These are phyloP conservation scores for Oplegnathus fasciatus DNA, from an alignment of 2,113 vertebrate genomes.

Conservation along the genomic window DNA sequence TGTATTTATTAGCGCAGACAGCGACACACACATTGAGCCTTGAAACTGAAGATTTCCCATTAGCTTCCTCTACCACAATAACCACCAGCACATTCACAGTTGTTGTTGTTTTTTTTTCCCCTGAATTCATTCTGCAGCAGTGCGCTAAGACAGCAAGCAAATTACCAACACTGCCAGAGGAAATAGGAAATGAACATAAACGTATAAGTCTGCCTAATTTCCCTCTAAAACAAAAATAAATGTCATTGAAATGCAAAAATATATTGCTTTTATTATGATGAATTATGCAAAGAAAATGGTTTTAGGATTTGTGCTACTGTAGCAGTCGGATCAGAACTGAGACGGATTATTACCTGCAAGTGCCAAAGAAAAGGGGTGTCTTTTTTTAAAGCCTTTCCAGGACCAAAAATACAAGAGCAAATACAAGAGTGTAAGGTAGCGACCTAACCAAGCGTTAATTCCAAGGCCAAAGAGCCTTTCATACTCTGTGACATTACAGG, in stretches of 20 bases:
- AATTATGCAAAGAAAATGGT: conserved; percentile 9
- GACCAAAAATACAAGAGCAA: background rate
- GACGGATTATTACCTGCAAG: conserved; percentile 5
- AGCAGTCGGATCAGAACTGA: background rate
- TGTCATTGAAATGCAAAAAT: conserved; percentile 1
- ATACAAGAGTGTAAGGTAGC: background rate
- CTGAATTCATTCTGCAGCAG: conserved; percentile 21
- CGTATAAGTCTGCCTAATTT: conserved; percentile 36
- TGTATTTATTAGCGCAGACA: conserved; percentile 10
- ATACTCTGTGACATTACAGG: background rate
- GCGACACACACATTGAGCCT: conserved; percentile 9
- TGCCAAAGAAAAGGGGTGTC: background rate
- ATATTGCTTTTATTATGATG: conserved; percentile 25
- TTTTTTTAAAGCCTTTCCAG: background rate
- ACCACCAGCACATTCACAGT: conserved; percentile 28
- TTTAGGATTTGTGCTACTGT: background rate
- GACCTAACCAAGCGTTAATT: background rate
- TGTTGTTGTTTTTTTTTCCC: background rate
- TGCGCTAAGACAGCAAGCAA: conserved; percentile 21
- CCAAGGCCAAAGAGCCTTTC: background rate
- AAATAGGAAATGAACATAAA: conserved; percentile 30
- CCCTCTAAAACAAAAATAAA: conserved; percentile 16
- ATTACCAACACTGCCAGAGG: conserved; percentile 45
- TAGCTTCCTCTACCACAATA: conserved; percentile 23
- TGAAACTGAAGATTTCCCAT: conserved; percentile 44